Conservation (phyloP, 2,113 vertebrate species). For the Sarotherodon lohbergeri region DNA sequence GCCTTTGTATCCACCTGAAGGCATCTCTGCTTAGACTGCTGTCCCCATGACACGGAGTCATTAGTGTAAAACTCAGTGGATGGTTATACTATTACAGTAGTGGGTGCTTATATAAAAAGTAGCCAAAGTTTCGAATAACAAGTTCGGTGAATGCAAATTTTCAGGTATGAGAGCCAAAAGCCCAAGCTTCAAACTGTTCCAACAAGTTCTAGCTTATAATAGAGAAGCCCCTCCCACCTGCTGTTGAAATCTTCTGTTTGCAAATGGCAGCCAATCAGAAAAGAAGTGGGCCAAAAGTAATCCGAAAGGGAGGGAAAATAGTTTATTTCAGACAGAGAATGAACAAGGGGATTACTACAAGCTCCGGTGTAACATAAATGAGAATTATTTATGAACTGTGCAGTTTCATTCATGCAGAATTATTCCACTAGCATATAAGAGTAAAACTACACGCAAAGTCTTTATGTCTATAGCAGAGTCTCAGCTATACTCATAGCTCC, state of each 20-base stretch:
- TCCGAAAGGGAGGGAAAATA: background rate
- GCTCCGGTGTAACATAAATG: background rate
- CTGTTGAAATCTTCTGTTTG: background rate
- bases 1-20: background rate
- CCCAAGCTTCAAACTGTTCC: background rate
- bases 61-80: background rate
- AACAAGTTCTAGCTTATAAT: background rate
- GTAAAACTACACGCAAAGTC: background rate
- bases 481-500: background rate
- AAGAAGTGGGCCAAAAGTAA: background rate
- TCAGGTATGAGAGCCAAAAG: background rate
- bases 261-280: background rate
- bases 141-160: background rate
- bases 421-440: background rate
- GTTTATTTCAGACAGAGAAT: background rate
- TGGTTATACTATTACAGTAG: background rate
- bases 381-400: background rate
- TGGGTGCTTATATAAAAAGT: background rate
- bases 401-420: background rate
- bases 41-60: background rate
- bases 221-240: background rate
- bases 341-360: background rate
- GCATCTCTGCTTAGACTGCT: background rate
- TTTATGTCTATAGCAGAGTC: background rate
- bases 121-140: background rate